phyloP scores from a whole-genome alignment of 2,797 vertebrate species.

The Mallotus villosus region DNA sequence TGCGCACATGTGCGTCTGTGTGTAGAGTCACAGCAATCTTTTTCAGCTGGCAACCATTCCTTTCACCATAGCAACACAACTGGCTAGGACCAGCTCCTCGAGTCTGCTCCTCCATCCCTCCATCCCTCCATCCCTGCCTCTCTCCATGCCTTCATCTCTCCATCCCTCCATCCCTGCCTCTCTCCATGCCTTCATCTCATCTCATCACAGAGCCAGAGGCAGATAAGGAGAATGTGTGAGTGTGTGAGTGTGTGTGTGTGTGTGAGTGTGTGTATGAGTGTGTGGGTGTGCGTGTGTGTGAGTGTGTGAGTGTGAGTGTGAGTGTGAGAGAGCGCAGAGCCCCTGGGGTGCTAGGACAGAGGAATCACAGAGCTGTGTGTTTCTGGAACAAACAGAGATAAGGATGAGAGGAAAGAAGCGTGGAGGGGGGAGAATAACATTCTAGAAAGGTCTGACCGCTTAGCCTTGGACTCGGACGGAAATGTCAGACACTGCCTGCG shows the following conservation, averaged over 20 bases:
- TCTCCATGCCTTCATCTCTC: slow-evolving; percentile 15
- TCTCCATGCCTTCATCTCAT: too few species aligned
- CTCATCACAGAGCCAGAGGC: too few species aligned
- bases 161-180: neutral
- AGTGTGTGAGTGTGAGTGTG: slow-evolving; percentile 12
- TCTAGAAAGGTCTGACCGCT: slow-evolving; percentile 69
- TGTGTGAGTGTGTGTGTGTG: slow-evolving; percentile 8
- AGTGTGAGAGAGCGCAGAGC: slow-evolving; percentile 21
- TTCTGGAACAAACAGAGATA: slow-evolving; percentile 57
- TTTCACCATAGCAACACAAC: slow-evolving; percentile 72
- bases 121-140: slow-evolving; percentile 18
- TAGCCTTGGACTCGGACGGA: slow-evolving; percentile 52
- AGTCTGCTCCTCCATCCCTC: neutral
- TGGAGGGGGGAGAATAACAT: slow-evolving; percentile 52
- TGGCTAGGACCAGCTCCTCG: slow-evolving; percentile 26
- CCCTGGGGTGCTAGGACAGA: slow-evolving; percentile 9
- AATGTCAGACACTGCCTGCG: slow-evolving; percentile 61
- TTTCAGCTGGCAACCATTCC: slow-evolving; percentile 53
- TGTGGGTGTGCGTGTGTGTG: slow-evolving; percentile 3
- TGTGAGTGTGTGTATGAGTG: neutral
- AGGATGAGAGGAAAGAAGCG: slow-evolving; percentile 30
- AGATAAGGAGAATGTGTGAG: neutral
- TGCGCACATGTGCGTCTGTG: slow-evolving; percentile 20
- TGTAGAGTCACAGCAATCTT: slow-evolving; percentile 52
- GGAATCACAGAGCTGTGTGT: slow-evolving; percentile 29